Evolutionary conservation across 1,140 invertebrate genomes (phyloP).

Genomic region (Theocolax elegans): DNA sequence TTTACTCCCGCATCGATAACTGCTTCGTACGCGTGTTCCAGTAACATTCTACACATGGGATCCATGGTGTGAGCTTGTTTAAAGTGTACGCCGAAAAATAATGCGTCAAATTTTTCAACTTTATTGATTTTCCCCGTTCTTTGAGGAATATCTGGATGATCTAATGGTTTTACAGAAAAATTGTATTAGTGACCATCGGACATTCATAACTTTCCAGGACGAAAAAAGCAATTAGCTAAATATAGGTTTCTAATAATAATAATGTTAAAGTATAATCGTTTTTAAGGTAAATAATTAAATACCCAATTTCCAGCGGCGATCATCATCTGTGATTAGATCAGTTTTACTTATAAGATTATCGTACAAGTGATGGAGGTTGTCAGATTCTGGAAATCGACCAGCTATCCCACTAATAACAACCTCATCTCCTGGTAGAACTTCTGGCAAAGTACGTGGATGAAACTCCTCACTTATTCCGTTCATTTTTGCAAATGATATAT

Average conservation of each 20-base stretch:
- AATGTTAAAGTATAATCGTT: too few relatives aligned
- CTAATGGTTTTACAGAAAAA: too few relatives aligned
- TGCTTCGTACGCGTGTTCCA: slow-evolving; percentile 88
- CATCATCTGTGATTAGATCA: slow-evolving; percentile 82
- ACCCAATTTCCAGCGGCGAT: slow-evolving; percentile 78
- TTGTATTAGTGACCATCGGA: too few relatives aligned
- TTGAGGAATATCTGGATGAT: slow-evolving; percentile 76
- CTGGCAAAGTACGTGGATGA: neutral
- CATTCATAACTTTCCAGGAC: too few relatives aligned
- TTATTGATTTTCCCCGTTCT: slow-evolving; percentile 84
- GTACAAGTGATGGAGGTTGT: slow-evolving; percentile 80
- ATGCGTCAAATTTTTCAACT: slow-evolving; percentile 83
- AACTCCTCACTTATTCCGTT: too few relatives aligned
- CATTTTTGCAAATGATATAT: too few relatives aligned
- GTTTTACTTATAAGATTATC: slow-evolving; percentile 80
- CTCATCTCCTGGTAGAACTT: slow-evolving; percentile 75
- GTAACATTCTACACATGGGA: slow-evolving; percentile 84
- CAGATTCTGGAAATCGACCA: slow-evolving; percentile 87
- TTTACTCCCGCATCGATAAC: slow-evolving; percentile 84
- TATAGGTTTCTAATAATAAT: too few relatives aligned
- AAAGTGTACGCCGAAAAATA: slow-evolving; percentile 84
- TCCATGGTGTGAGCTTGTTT: slow-evolving; percentile 90
- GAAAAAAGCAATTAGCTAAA: too few relatives aligned
- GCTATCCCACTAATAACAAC: slow-evolving; percentile 85
- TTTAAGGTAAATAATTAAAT: too few relatives aligned